Evolutionary conservation across 2,113 vertebrate genomes (phyloP), one percentile per base, ranked within the genome.

Genomic region (Oplegnathus fasciatus): DNA sequence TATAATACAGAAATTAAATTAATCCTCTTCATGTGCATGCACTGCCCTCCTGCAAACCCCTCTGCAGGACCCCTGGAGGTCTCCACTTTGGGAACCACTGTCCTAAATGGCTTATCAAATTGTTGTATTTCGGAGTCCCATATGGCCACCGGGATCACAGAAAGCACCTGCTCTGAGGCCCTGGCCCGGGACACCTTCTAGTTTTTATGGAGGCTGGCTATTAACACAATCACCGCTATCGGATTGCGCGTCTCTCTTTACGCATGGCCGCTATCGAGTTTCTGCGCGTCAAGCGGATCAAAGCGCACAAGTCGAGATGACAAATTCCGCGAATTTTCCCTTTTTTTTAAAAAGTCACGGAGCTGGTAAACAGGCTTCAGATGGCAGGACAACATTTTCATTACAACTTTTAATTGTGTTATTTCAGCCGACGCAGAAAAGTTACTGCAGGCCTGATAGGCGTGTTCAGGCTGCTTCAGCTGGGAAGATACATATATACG

Each of bases 161-260:
- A 90, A 86, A 92, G 92, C 94, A 95, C 94, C 94, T 95, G 94
- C 93, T 93, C 86, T 85, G 93, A 87, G 90, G 91, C 89, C 91
- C 88, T 42, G 81, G 80, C 66, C 85, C 83, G 70, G 82, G 87
- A 92, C 91, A 93, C 92, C 91, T 94, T 89, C 84, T 85, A 90
- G 82, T 91, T 93, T 92, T 94, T 94, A 94, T 92, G 92, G 90
- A 82, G 83, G 83, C 85, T 72, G 86, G 83, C 93, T 92, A 94
- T 93, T 94, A 95, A 94, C 93, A 89, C 91, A 91, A 93, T 90
- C 92, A 90, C 89, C 71, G 89, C 87, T 91, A 94, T 95, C 93
- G 85, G 83, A 92, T 93, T 91, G 89, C 93, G 82, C 91, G 91
- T 92, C 90, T 92, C 87, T 84, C 74, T 90, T 92, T 91, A 89